Base-by-base conservation (phyloP, 1,140 invertebrate genomes). In the Tetramorium alpestre region DNA sequence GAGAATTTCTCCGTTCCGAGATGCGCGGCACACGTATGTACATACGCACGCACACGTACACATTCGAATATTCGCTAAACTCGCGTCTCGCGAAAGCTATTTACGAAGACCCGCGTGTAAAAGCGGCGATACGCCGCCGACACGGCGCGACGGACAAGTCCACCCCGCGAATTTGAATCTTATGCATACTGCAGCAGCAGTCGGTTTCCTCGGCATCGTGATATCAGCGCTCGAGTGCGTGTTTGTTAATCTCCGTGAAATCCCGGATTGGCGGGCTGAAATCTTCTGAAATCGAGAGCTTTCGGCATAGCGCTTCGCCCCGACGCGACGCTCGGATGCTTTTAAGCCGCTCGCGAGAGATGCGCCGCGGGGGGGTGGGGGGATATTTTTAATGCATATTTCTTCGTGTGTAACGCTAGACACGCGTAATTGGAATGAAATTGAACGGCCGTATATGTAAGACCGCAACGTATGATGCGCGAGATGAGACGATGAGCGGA, bases 201-300 rank as follows among this genome's bases (percentile, higher is more conserved):
- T 44, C 65, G 60, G 51, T 78, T 56, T 28, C 22, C 33, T 10
- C 33, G 49, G 69, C 25, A 77, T 87, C 78, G 86, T 13, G 56
- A 87, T 85, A 88, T 88, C 86, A 72, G 56, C 11, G 33, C 28
- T 22, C 25, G 56, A 56, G 7, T 72, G 11, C 54, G 85, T 87
- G 69, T 87, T 73, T 75, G 88, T 88, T 88, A 85, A 89, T 89
- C 87, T 72, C 18, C 54, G 62, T 58, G 28, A 58, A 77, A 89
- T 64, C 62, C 72, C 22, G 80, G 58, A 25, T 78, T 38, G 64
- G n/a, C 58, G 47, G 64, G 22, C 25, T 41, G 77, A 62, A 85
- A 88, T 89, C 65, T 88, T 64, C 16, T 28, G 41, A 89, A 85
- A 84, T 88, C 70, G 65, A 78, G 87, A 81, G 69, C 33, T 64